These are phyloP conservation scores for Numenius phaeopus DNA, from an alignment of 2,797 vertebrate genomes.

Conservation along the genomic window DNA sequence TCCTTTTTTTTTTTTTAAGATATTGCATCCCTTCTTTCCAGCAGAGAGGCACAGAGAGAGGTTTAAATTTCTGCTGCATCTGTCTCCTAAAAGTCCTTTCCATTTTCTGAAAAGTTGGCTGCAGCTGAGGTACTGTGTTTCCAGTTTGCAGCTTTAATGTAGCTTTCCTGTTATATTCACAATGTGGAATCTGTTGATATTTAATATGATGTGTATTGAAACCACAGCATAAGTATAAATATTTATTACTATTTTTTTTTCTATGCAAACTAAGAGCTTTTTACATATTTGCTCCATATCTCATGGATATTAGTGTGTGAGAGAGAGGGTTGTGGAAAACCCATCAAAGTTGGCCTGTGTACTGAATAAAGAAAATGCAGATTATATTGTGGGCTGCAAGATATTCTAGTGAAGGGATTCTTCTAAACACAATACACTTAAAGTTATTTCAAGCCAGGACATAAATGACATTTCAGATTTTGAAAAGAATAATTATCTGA, in stretches of 20 bases:
- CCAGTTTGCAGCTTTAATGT: not conserved
- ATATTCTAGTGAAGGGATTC: not conserved
- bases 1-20: not conserved
- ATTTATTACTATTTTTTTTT: not conserved
- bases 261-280: not conserved
- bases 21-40: not conserved
- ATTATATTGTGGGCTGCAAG: not conserved
- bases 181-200: not conserved
- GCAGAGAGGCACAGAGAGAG: not conserved
- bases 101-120: not conserved
- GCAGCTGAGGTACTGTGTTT: not conserved
- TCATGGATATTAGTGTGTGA: rapidly evolving
- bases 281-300: not conserved
- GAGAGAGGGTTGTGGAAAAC: not conserved
- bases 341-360: not conserved
- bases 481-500: conserved; percentile 34
- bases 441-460: not conserved
- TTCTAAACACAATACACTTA: not conserved
- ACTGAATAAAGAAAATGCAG: not conserved
- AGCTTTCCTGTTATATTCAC: not conserved
- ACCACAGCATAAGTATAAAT: not conserved
- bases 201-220: not conserved
- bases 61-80: not conserved
- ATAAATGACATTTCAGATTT: conserved; percentile 22
- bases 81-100: not conserved